phyloP scores from a whole-genome alignment of 2,797 vertebrate genomes.

The Parotocinclus haroldoi region DNA sequence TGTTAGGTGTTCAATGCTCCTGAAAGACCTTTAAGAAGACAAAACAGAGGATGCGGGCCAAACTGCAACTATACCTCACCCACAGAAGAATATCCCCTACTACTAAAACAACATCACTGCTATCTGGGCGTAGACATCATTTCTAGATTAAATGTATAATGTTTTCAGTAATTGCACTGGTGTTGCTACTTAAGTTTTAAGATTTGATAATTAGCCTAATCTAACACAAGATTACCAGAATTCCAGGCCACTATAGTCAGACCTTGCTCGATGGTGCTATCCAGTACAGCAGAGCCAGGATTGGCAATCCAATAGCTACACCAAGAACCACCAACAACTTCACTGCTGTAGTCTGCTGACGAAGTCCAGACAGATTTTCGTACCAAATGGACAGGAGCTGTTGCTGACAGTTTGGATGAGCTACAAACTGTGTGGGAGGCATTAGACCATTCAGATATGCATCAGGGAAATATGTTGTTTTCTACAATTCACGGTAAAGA shows the following conservation, averaged over 20 bases:
- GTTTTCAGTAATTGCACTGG: not conserved
- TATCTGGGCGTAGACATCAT: too few species aligned
- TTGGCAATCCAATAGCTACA: constrained; percentile 81
- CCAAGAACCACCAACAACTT: constrained; percentile 89
- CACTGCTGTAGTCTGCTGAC: constrained; percentile 85
- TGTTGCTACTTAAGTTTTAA: not conserved
- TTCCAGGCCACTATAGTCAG: constrained; percentile 49
- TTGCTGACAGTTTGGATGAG: constrained; percentile 96
- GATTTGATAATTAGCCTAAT: not conserved
- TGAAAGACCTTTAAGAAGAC: too few species aligned
- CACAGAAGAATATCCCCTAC: too few species aligned
- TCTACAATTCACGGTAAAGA: not conserved
- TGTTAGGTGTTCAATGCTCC: too few species aligned
- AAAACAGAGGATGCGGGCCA: too few species aligned
- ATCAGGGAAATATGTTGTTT: constrained; percentile 12
- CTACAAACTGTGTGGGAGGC: constrained; percentile 81
- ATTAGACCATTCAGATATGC: constrained; percentile 21
- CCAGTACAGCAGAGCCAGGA: constrained; percentile 87
- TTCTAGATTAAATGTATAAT: too few species aligned
- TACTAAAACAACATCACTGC: too few species aligned
- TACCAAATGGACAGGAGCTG: constrained; percentile 97
- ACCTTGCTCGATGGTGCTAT: constrained; percentile 95
- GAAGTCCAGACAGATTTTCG: constrained; percentile 86
- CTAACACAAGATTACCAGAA: not conserved
- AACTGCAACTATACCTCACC: too few species aligned